Conservation (phyloP, 2,113 vertebrate genomes). For the Reinhardtius hippoglossoides region DNA sequence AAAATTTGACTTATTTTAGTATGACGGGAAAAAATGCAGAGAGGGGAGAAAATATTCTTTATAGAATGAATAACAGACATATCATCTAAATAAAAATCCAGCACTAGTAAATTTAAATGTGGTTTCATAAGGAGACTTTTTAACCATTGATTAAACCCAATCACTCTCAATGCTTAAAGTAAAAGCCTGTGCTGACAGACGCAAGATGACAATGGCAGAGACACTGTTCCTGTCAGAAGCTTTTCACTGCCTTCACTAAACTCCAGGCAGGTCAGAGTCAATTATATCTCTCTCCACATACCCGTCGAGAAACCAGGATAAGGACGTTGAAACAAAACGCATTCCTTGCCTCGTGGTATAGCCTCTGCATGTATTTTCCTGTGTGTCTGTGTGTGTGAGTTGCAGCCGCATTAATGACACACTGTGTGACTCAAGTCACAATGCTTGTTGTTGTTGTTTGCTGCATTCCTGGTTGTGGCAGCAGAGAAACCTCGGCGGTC, state of each 20-base stretch:
- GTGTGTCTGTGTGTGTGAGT: conserved; percentile 21
- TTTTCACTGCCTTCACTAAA: conserved; percentile 38
- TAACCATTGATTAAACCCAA: background rate
- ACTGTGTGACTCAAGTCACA: conserved; percentile 50
- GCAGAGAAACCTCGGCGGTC: conserved; percentile 50
- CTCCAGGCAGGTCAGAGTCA: conserved; percentile 4
- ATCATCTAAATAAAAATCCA: too few relatives aligned
- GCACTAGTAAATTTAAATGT: too few relatives aligned
- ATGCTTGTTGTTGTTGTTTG: conserved; percentile 58
- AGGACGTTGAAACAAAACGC: conserved; percentile 51
- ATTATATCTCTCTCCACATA: conserved; percentile 35
- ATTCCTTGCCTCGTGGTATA: conserved; percentile 51
- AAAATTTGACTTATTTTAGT: too few relatives aligned
- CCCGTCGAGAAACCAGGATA: conserved; percentile 44
- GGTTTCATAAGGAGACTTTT: background rate
- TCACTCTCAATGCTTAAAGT: background rate
- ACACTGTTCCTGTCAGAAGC: conserved; percentile 30
- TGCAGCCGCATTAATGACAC: conserved; percentile 36
- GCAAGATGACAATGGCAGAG: conserved; percentile 18
- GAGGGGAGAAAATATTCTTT: too few relatives aligned
- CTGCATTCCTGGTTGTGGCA: conserved; percentile 65
- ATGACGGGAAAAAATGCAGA: too few relatives aligned
- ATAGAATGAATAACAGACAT: too few relatives aligned
- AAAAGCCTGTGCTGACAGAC: conserved; percentile 16
- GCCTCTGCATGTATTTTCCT: conserved; percentile 26